Evolutionary conservation across 2,797 vertebrate genomes (phyloP).

Genomic region (Clangula hyemalis): DNA sequence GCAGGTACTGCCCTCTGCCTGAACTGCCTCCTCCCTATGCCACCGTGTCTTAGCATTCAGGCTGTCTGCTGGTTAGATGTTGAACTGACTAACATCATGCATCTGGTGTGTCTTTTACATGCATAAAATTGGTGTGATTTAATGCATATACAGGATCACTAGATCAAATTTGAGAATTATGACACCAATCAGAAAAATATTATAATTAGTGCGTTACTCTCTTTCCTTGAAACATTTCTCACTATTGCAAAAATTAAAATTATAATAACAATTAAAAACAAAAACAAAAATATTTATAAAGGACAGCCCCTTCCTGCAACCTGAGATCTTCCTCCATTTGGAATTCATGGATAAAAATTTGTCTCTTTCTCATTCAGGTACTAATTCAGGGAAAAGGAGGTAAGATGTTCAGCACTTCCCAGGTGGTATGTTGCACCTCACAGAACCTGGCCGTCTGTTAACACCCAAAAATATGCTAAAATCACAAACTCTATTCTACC

Average conservation of each 20-base stretch:
- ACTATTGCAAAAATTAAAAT: background rate
- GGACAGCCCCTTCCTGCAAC: background rate
- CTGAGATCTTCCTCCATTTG: background rate
- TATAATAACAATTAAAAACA: too few species aligned
- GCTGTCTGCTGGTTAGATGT: background rate
- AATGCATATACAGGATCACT: background rate
- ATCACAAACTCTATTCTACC: background rate
- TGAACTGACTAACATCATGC: background rate
- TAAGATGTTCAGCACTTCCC: background rate
- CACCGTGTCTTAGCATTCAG: background rate
- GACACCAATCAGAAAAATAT: background rate
- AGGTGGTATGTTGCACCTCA: background rate
- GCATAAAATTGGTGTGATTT: background rate
- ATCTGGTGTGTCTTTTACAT: background rate
- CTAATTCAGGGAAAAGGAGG: background rate
- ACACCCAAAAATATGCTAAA: background rate
- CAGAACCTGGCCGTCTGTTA: background rate
- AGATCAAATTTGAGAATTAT: background rate
- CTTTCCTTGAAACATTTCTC: constrained; percentile 1
- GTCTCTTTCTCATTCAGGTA: background rate
- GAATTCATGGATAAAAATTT: background rate
- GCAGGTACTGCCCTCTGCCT: background rate
- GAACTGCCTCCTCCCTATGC: background rate
- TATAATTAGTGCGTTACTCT: background rate
- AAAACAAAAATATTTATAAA: background rate